Conservation (phyloP, 2,797 vertebrate species). For the Chanos chanos region DNA sequence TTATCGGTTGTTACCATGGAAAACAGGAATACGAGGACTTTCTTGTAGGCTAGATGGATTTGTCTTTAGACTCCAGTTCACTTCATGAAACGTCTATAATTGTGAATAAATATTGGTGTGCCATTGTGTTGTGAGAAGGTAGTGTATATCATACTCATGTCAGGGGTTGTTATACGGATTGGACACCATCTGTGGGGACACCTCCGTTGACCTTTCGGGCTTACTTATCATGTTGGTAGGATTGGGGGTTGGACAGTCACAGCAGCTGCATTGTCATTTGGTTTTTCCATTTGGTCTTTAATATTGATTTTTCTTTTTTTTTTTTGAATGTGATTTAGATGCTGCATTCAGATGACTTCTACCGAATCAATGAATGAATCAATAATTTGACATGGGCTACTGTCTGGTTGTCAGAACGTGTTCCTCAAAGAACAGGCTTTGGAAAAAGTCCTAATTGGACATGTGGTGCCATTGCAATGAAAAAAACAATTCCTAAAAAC, state of each 20-base stretch:
- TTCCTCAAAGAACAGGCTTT: constrained; percentile 18
- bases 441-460: constrained; percentile 3
- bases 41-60: too few species aligned
- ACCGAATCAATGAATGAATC: constrained; percentile 30
- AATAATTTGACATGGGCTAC: constrained; percentile 26
- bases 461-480: too few species aligned
- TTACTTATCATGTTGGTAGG: neutral
- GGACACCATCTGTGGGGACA: neutral
- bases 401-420: constrained; percentile 9
- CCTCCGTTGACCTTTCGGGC: neutral
- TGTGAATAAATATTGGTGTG: neutral
- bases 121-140: neutral
- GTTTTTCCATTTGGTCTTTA: constrained; percentile 23
- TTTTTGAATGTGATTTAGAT: constrained; percentile 32
- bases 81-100: neutral
- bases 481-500: too few species aligned
- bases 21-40: too few species aligned
- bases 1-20: too few species aligned
- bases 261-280: constrained; percentile 18
- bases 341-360: constrained; percentile 14
- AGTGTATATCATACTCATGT: neutral
- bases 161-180: neutral
- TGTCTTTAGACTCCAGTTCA: neutral
- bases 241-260: constrained; percentile 4
- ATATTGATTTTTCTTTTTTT: constrained; percentile 33